These are phyloP conservation scores for Callipepla squamata DNA, from an alignment of 2,113 vertebrate genomes.

Conservation along the genomic window DNA sequence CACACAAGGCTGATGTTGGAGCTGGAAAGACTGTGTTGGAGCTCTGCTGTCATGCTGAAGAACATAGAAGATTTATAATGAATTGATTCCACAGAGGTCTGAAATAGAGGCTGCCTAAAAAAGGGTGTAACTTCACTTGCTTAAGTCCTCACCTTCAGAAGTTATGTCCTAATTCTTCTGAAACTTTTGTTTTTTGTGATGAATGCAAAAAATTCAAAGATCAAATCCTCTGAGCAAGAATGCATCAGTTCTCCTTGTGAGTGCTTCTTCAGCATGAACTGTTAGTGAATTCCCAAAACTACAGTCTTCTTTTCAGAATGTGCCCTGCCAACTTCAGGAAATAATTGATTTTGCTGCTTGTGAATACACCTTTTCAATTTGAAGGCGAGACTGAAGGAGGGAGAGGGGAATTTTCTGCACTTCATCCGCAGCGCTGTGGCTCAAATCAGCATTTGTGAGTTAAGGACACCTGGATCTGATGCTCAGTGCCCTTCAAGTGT, in stretches of 20 bases:
- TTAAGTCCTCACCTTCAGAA: not conserved
- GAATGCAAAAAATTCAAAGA: not conserved
- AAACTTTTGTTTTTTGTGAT: not conserved
- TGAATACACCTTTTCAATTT: not conserved
- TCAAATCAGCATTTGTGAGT: not conserved
- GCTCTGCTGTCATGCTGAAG: not conserved
- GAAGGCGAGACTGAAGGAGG: not conserved
- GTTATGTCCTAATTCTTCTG: not conserved
- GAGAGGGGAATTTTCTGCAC: not conserved
- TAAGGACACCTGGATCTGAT: not conserved
- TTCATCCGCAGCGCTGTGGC: not conserved
- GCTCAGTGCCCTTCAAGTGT: not conserved
- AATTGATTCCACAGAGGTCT: not conserved
- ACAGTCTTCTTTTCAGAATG: not conserved
- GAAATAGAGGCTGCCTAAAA: not conserved
- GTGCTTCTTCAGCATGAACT: not conserved
- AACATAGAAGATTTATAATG: not conserved
- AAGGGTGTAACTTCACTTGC: not conserved
- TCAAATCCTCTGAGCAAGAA: not conserved
- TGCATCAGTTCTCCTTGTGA: not conserved
- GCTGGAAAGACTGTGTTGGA: not conserved
- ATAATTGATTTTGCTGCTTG: not conserved
- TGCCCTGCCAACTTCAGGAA: not conserved
- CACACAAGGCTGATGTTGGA: not conserved
- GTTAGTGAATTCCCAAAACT: not conserved